Evolutionary conservation across 2,113 vertebrate genomes (phyloP).

Genomic region (Calyptomena viridis): DNA sequence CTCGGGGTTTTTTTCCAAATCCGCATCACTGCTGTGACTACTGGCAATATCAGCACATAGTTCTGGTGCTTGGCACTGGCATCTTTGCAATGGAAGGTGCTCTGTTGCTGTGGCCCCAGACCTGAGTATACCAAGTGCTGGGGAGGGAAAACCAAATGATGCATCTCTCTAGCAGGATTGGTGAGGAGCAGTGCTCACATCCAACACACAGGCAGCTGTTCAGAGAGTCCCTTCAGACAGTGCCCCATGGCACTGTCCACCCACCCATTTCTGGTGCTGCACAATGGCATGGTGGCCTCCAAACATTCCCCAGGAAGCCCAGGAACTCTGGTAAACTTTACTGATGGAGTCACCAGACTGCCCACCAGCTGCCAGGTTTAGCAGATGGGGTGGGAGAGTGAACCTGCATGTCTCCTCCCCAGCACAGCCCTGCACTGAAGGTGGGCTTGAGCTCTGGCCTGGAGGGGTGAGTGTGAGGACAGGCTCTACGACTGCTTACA

Average conservation of each 20-base stretch:
- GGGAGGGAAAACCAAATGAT: accelerated
- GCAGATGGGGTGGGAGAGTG: not conserved
- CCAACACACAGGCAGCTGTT: not conserved
- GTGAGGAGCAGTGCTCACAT: not conserved
- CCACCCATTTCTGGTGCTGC: not conserved
- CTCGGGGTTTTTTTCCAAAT: not conserved
- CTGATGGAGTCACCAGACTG: not conserved
- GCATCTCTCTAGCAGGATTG: not conserved
- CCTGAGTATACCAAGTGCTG: not conserved
- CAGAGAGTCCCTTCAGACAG: not conserved
- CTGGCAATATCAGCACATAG: not conserved
- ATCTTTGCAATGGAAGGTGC: not conserved
- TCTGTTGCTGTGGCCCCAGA: not conserved
- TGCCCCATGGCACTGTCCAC: not conserved
- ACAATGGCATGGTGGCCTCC: not conserved
- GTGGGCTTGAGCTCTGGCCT: not conserved
- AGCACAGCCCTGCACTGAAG: not conserved
- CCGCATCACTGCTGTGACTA: not conserved
- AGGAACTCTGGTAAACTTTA: not conserved
- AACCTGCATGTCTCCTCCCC: accelerated
- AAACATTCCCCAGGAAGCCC: not conserved
- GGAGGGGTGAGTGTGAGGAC: not conserved
- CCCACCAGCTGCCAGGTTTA: not conserved
- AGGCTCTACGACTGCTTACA: accelerated
- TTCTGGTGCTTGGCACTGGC: not conserved